Base-by-base conservation (phyloP, 1,140 invertebrate species). In the Caenorhabditis elegans region DNA sequence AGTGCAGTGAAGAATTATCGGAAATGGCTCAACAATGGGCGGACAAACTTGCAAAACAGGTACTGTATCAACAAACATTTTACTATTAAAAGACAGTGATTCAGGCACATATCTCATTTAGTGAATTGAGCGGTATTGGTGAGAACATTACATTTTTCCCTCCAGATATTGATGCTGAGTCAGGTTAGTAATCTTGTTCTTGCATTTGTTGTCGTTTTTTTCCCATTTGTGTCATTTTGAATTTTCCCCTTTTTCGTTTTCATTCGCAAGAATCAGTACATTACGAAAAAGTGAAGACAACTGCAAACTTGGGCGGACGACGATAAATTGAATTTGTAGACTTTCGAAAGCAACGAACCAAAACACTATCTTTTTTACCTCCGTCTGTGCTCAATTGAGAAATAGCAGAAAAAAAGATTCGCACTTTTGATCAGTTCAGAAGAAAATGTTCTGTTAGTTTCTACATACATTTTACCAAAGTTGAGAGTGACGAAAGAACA, bases 91-190 rank as follows among this genome's bases (percentile, higher is more conserved):
- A 28, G 1, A 10, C 28, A 8, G 13, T 31, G 6, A 11, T 53
- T 51, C 55, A 83, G 48, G 82, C 82, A 28, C 82, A 83, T 53
- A 55, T 83, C 46, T 70, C 78, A 19, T 83, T 65, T 46, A 78
- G 82, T 39, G 82, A 83, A 51, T 34, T 78, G 28, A 83, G 76
- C 22, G 88, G 86, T 22, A 76, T 89, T 31, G 87, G 87, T 13
- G 87, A 88, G 70, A 88, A 87, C 77, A 88, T 89, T 22, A 89
- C 88, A 48, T 86, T 89, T 28, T 90, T 89, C 76, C 88, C 88
- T 31, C 51, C 46, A 22, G 79, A 83, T 46, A 85, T 88, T 28
- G 65, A 75, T 65, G 84, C 88, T 2, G 88, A 89, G 49, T 86
- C 49, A 77, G 60, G 80, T 81, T 26, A 1, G 31, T 22, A n/a